Base-by-base conservation (phyloP, 2,113 vertebrate species). In the Amia ocellicauda region DNA sequence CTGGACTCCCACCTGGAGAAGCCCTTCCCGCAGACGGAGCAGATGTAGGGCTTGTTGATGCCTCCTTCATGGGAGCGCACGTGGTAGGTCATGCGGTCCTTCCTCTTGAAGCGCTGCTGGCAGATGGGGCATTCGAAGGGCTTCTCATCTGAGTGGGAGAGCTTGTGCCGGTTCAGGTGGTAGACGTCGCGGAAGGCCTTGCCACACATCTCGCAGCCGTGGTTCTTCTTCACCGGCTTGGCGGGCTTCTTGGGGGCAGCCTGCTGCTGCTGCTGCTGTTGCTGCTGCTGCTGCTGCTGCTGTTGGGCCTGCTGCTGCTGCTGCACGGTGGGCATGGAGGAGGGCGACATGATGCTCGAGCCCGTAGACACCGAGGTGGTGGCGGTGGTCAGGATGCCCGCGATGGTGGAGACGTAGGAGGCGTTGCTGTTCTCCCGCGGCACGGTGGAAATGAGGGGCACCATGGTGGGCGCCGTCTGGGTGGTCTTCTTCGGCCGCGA, bases 81-180 rank as follows among this genome's bases (percentile, higher is more conserved):
- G 50, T 98, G 96, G 80, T 97, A 98, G 50, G 95, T 97, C 96
- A 98, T 98, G 74, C 96, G 94, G 81, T 99, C 96, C 89, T 98
- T 98, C 58, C 96, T 91, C 81, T 99, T 99, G 83, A 99, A 99
- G 71, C 96, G 92, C 86, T 99, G 95, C 79, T 98, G 95, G 81
- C 96, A 99, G 82, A 98, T 93, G 36, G 94, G 96, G 78, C 96
- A 98, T 83, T 98, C 94, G 14, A 98, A 98, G 36, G 96, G 96
- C 78, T 97, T 98, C 72, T 99, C 96, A 1, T 99, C 96, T 0
- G 96, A 99, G 80, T 99, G 96, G 13, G 96, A 99, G 65, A 98
- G 91, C 90, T 98, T 98, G 89, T 98, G 96, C 70, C 96, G 79
- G 78, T 97, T 99, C 68, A 99, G 92, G 78, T 98, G 96, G 83